These are phyloP conservation scores for Chionomys nivalis DNA, from an alignment of 2,113 vertebrate genomes.

Conservation along the genomic window DNA sequence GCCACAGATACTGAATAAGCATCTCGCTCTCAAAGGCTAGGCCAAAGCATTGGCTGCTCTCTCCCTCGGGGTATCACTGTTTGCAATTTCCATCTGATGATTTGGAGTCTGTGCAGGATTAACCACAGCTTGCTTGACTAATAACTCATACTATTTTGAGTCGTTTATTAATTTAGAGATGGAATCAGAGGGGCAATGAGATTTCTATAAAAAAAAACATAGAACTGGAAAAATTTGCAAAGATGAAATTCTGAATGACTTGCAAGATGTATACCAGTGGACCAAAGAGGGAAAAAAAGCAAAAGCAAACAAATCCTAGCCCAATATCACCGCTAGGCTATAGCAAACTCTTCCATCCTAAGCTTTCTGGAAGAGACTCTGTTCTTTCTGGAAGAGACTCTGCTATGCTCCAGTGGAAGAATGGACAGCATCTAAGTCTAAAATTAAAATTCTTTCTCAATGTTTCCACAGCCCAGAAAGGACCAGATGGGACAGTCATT, in stretches of 20 bases:
- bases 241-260: neutral
- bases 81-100: neutral
- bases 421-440: constrained; percentile 42
- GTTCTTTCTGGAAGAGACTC: constrained; percentile 28
- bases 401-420: neutral
- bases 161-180: neutral
- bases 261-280: neutral
- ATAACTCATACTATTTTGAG: neutral
- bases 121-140: neutral
- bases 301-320: neutral
- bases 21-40: constrained; percentile 6
- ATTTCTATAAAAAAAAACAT: neutral
- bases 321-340: neutral
- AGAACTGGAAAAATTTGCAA: neutral
- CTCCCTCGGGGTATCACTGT: neutral
- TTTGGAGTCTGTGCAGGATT: neutral
- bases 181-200: neutral
- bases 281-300: neutral
- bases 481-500: constrained; percentile 92
- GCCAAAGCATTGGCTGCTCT: neutral
- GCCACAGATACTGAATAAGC: neutral
- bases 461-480: constrained; percentile 92
- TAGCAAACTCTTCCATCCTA: neutral
- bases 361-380: too few species aligned
- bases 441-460: constrained; percentile 75